phyloP scores from a whole-genome alignment of 2,888 invertebrate species.

The Corbicula japonica region DNA sequence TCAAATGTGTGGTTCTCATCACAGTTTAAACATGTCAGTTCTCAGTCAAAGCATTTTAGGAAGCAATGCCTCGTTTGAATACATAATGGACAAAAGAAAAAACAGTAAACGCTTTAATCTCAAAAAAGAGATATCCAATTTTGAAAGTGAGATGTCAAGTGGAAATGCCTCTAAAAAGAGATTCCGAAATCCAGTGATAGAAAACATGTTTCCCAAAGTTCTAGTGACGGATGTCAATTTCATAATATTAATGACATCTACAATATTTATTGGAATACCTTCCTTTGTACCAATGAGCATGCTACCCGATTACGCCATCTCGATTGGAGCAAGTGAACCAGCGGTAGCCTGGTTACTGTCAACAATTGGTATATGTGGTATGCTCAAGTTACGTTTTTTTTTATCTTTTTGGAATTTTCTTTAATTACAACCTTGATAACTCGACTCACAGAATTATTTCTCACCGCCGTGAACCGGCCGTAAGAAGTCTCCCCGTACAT shows the following conservation, averaged over 20 bases:
- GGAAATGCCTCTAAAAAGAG: neutral
- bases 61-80: conserved; percentile 52
- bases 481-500: too few species aligned
- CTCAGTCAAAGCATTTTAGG: conserved; percentile 40
- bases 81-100: conserved; percentile 24
- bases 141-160: neutral
- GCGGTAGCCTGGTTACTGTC: conserved; percentile 48
- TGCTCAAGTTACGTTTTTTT: too few species aligned
- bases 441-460: too few species aligned
- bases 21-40: conserved; percentile 23
- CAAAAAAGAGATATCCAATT: neutral
- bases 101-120: neutral
- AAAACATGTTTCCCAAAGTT: conserved; percentile 43
- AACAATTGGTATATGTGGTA: conserved; percentile 52
- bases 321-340: conserved; percentile 6
- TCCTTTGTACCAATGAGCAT: conserved; percentile 50
- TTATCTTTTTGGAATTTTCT: too few species aligned
- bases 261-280: conserved; percentile 25
- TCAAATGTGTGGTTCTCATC: too few species aligned
- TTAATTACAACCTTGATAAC: too few species aligned
- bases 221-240: conserved; percentile 47
- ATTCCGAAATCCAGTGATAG: conserved; percentile 19
- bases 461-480: too few species aligned
- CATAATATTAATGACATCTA: conserved; percentile 30
- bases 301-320: conserved; percentile 44